These are phyloP conservation scores for Dermochelys coriacea DNA, from an alignment of 2,797 vertebrate species.

Conservation along the genomic window DNA sequence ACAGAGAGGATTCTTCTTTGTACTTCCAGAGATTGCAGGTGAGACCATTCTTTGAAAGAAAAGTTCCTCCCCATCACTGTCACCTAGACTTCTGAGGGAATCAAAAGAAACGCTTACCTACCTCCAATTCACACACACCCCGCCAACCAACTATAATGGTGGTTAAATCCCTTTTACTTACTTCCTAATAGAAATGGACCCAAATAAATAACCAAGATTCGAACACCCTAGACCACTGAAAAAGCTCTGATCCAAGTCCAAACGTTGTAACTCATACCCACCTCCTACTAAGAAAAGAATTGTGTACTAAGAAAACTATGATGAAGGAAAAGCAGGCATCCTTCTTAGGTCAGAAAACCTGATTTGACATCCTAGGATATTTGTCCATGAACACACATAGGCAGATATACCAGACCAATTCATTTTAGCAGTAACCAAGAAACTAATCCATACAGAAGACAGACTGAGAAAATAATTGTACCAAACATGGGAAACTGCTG, in stretches of 20 bases:
- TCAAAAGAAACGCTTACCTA: not conserved
- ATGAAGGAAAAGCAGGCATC: not conserved
- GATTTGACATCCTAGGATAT: not conserved
- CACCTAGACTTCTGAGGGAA: not conserved
- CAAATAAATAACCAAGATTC: not conserved
- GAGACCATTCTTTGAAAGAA: not conserved
- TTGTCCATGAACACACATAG: not conserved
- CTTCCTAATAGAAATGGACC: not conserved
- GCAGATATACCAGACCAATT: not conserved
- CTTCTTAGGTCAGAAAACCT: not conserved
- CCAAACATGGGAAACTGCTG: not conserved
- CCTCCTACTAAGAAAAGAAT: not conserved
- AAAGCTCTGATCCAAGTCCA: not conserved
- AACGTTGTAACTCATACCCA: not conserved
- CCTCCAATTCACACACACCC: not conserved
- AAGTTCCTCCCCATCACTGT: not conserved
- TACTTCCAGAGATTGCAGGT: not conserved
- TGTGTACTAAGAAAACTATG: not conserved
- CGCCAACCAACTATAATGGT: rapidly evolving
- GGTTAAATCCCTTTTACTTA: not conserved
- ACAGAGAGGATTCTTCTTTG: not conserved
- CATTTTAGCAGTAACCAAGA: not conserved
- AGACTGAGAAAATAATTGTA: not conserved
- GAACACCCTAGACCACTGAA: not conserved
- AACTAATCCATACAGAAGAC: not conserved